phyloP scores from a whole-genome alignment of 2,113 vertebrate species.

The Halcyon senegalensis region DNA sequence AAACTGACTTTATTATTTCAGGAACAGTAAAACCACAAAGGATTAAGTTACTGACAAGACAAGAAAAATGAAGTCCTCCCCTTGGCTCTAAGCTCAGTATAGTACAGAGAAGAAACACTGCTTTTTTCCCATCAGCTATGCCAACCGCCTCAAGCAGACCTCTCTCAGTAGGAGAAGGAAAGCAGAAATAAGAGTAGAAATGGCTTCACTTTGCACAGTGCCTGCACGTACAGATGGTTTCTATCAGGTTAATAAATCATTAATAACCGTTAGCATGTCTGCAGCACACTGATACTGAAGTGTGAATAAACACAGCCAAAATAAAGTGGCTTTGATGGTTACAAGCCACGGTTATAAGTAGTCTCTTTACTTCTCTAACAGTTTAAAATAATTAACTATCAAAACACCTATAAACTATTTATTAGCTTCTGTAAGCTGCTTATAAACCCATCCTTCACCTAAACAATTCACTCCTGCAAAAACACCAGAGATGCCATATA shows the following conservation, averaged over 20 bases:
- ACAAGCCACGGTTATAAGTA: neutral
- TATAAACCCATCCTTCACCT: neutral
- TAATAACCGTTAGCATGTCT: neutral
- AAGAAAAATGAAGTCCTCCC: constrained; percentile 54
- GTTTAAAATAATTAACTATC: constrained; percentile 19
- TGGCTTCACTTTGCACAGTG: neutral
- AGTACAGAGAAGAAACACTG: neutral
- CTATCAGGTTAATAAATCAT: constrained; percentile 13
- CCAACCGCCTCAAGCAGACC: constrained; percentile 26
- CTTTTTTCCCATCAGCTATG: neutral
- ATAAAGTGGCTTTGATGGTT: neutral
- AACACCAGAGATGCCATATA: neutral
- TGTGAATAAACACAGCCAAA: neutral
- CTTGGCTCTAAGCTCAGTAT: constrained; percentile 21
- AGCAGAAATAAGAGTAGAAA: neutral
- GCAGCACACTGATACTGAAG: neutral
- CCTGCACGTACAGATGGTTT: neutral
- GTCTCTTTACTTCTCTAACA: neutral
- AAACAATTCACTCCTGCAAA: neutral
- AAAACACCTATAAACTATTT: neutral
- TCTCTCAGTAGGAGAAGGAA: neutral
- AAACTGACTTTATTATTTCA: constrained; percentile 18
- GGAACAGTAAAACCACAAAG: constrained; percentile 29
- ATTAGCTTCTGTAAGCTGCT: neutral
- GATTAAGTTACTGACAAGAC: constrained; percentile 45